Base-by-base conservation (phyloP, 2,888 invertebrate genomes). In the Drosophila anceps region DNA sequence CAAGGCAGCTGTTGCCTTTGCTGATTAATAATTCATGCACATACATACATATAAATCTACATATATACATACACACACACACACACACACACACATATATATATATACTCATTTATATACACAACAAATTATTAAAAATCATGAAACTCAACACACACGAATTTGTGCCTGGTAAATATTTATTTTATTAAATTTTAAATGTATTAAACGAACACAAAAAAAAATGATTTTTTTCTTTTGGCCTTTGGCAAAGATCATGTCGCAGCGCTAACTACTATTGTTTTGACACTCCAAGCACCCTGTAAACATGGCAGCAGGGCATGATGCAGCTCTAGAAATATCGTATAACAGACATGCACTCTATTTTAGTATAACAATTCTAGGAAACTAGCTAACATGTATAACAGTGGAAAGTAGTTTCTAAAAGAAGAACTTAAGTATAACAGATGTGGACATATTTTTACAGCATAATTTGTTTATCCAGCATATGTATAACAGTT, bases 131-230 rank as follows among this genome's bases (percentile, higher is more conserved):
- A 80, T 80, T 71, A 66, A 76, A 77, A 76, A 80, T 77, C 67
- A 76, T 80, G 81, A 70, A 79, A 73, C 31, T 65, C 66, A 73
- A 61, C 53, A 59, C 29, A 58, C 44, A 29, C 27, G 10, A 29
- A 72, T 48, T 84, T 82, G 80, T 54, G 81, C 87, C 65, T 58
- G 43, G 53, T 55, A 79, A 82, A 79, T 87, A 87, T 87, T 82
- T 62, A 79, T 70, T 84, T 82, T 73, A 78, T 73, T 73, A 64
- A 77, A 80, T 71, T 71, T 81, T 76, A 58, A 46, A 53, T 60
- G 31, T 68, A 69, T 51, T 59, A 63, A 43, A 55, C 48, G 60
- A 51, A 39, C 62, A 61, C 51, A 51, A 57, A 35, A 29, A 46
- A 46, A 27, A 27, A 9, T 9, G 15, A 0, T 4, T 39, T 18